These are phyloP conservation scores for Myrmecobius fasciatus DNA, from an alignment of 2,113 vertebrate genomes.

Conservation along the genomic window DNA sequence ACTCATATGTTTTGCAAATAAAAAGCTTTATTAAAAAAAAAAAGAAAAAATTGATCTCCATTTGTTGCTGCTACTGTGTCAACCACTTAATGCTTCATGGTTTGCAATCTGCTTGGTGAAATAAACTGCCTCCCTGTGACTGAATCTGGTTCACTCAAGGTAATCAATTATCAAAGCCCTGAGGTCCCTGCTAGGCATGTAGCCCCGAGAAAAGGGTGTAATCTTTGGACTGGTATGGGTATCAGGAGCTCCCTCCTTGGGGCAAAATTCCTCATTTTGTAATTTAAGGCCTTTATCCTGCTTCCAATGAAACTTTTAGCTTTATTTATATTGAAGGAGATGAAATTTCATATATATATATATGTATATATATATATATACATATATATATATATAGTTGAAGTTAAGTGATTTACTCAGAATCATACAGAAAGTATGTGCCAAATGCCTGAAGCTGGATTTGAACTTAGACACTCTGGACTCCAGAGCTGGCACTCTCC, in stretches of 20 bases:
- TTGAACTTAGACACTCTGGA: no score
- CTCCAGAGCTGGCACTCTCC: no score
- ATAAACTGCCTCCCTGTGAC: not conserved
- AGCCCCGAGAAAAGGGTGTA: not conserved
- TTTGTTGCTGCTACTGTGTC: not conserved
- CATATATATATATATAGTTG: no score
- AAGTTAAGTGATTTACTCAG: no score
- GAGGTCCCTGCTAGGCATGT: not conserved
- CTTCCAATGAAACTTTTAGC: not conserved
- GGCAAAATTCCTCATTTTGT: not conserved
- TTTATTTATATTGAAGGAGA: not conserved
- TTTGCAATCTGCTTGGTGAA: not conserved
- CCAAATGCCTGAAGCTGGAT: no score
- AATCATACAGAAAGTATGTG: no score
- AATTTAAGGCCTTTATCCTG: not conserved
- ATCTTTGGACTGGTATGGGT: not conserved
- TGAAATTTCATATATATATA: not conserved
- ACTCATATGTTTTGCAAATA: no score
- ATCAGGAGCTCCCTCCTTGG: not conserved
- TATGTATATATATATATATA: no score
- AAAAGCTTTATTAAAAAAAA: no score
- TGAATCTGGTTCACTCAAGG: not conserved
- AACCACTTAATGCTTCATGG: not conserved
- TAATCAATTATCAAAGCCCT: not conserved
- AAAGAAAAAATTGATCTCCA: not conserved